Conservation (phyloP, 2,888 invertebrate species). For the Chrysopilus asiliformis region DNA sequence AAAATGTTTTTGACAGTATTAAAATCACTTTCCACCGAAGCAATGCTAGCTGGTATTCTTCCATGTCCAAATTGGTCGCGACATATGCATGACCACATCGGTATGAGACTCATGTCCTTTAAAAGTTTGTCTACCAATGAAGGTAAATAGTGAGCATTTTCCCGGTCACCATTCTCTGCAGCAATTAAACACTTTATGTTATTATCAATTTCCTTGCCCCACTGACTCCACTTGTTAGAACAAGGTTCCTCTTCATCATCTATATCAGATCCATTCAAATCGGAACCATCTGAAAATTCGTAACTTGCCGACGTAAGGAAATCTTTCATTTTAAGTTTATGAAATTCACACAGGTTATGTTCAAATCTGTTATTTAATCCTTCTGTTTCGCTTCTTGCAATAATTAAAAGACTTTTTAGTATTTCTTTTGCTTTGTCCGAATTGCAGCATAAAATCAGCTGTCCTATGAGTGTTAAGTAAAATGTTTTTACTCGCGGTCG, state of each 20-base stretch:
- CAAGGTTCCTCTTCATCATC: no score
- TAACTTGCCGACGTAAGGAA: background rate
- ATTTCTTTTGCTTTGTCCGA: background rate
- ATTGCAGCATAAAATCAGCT: conserved; percentile 1
- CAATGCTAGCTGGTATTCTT: conserved; percentile 4
- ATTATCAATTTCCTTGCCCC: no score
- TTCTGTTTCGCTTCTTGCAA: background rate
- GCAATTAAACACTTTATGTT: no score
- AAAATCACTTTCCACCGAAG: conserved; percentile 3
- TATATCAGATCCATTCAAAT: no score
- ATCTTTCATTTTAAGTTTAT: background rate
- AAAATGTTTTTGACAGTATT: conserved; percentile 1
- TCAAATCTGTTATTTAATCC: background rate
- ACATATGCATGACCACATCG: conserved; percentile 2
- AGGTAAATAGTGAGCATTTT: conserved; percentile 3
- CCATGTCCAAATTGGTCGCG: conserved; percentile 5
- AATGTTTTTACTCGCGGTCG: background rate
- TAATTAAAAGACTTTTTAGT: background rate
- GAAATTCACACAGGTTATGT: background rate
- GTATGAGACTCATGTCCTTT: background rate
- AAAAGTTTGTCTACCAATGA: background rate
- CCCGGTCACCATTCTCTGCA: background rate
- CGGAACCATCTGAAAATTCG: background rate
- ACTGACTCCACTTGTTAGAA: no score
- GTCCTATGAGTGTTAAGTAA: conserved; percentile 3